Evolutionary conservation across 2,888 invertebrate species (phyloP), one percentile per base, ranked within the genome.

Genomic region (Dasysyrphus tricinctus): DNA sequence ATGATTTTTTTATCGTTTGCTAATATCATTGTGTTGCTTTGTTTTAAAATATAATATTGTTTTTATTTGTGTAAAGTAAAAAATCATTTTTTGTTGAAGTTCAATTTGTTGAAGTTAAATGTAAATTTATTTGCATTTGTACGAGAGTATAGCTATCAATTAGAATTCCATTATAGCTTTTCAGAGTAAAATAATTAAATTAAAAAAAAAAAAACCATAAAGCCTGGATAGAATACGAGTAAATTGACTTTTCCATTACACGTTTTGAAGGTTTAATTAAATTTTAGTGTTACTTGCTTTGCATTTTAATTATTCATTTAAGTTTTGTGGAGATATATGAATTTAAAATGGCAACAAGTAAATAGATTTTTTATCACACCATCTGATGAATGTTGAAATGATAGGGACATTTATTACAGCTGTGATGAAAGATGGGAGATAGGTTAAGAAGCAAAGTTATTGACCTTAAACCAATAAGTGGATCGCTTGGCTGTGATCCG

Each of bases 261-360:
- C 16, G 16, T 70, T 32, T 32, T 49, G 14, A 34, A 34, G 42
- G 42, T 44, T 47, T 47, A 47, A 39, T 39, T 59, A 16, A 57
- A 59, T 54, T 14, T 49, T 9, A n/a, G 8, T 59, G 3, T 14
- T n/a, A 44, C n/a, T 44, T 44, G 44, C n/a, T 44, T 7, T 7
- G 44, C n/a, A 42, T 42, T 42, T 42, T 14, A 42, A 42, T 42
- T 44, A 44, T 44, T n/a, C n/a, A 44, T 7, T n/a, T 7, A 44
- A 44, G n/a, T n/a, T 44, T n/a, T 6, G 1, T n/a, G 14, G n/a
- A 44, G 6, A 12, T 14, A 14, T 12, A 24, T 24, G 24, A 3
- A 24, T 24, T 24, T 24, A 2, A 24, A 24, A 24, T 3, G 24
- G 24, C 24, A 24, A 24, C 24, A 24, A 24, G 24, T 24, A 2